Conservation (phyloP, 2,888 invertebrate genomes). For the Sarcophaga variegata region DNA sequence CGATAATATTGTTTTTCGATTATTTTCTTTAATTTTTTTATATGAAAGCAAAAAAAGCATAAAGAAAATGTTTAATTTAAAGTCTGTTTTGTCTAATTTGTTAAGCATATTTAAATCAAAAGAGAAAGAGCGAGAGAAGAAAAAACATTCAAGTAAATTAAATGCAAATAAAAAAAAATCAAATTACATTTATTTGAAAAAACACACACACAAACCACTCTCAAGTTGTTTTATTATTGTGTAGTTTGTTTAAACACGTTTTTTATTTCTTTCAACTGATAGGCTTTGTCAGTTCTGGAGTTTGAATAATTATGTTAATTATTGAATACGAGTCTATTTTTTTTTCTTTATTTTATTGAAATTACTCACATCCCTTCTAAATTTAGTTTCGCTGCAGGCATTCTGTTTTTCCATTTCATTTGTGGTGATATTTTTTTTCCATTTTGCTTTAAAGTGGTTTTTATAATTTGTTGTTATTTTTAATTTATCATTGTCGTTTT, state of each 20-base stretch:
- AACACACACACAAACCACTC: background rate
- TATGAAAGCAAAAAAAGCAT: background rate
- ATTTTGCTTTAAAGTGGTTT: background rate
- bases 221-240: background rate
- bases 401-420: background rate
- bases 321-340: background rate
- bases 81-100: background rate
- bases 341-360: constrained; percentile 25
- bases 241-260: background rate
- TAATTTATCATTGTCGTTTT: background rate
- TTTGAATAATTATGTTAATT: background rate
- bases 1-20: background rate
- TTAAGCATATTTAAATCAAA: constrained; percentile 5
- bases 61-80: too few relatives aligned
- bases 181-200: constrained; percentile 34
- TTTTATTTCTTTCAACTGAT: background rate
- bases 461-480: constrained; percentile 1
- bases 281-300: background rate
- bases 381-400: background rate
- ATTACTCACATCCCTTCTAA: constrained; percentile 42
- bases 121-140: background rate
- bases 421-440: background rate
- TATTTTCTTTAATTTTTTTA: constrained; percentile 6
- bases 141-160: background rate
- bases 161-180: constrained; percentile 31